phyloP scores from a whole-genome alignment of 2,113 vertebrate genomes.

The Hypanus sabinus region DNA sequence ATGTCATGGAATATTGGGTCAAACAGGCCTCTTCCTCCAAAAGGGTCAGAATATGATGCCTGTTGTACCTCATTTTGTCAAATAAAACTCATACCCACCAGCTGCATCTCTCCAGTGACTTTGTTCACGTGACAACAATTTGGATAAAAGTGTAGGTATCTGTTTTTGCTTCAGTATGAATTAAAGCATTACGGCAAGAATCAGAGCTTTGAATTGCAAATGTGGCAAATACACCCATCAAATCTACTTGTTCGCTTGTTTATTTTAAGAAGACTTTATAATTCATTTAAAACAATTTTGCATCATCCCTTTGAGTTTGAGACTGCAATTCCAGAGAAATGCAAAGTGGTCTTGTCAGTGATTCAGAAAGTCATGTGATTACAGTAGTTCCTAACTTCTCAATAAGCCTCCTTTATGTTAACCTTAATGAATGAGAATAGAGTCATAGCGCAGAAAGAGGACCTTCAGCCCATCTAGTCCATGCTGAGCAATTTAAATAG shows the following conservation, averaged over 20 bases:
- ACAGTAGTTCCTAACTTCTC: background rate
- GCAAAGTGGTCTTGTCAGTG: too few species aligned
- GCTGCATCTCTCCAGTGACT: too few species aligned
- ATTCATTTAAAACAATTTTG: background rate
- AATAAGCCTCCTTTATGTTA: background rate
- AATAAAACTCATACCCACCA: too few species aligned
- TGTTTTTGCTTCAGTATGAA: background rate
- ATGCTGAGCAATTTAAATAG: too few species aligned
- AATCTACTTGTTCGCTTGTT: background rate
- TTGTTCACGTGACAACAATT: too few species aligned
- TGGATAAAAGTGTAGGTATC: background rate
- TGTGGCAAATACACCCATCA: background rate
- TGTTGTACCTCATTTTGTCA: too few species aligned
- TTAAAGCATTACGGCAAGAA: background rate
- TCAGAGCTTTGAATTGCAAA: background rate
- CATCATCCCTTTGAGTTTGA: background rate
- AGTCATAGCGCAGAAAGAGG: too few species aligned
- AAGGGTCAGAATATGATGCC: too few species aligned
- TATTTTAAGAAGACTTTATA: background rate
- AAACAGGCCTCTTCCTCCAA: too few species aligned
- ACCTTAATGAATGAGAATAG: background rate
- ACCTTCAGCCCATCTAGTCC: too few species aligned
- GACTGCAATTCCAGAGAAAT: background rate
- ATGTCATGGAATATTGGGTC: too few species aligned
- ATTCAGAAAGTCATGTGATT: too few species aligned